phyloP scores from a whole-genome alignment of 2,113 vertebrate genomes.

The Urocynchramus pylzowi region DNA sequence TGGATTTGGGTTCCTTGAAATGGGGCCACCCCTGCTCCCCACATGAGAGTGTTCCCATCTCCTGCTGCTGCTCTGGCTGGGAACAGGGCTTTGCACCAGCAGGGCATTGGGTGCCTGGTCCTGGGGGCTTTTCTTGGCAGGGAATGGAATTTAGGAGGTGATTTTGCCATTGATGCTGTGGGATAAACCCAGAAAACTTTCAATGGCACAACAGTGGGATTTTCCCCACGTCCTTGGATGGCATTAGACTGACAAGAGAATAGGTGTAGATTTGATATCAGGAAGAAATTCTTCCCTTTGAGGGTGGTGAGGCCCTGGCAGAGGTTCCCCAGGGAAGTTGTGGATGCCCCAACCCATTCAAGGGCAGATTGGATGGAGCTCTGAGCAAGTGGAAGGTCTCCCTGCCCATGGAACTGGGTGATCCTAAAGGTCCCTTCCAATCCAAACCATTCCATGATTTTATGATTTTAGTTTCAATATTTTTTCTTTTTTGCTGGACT shows the following conservation, averaged over 20 bases:
- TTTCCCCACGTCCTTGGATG: neutral
- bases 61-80: neutral
- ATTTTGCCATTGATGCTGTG: neutral
- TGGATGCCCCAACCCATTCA: neutral
- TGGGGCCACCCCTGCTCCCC: neutral
- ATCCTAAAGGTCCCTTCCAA: neutral
- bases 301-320: neutral
- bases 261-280: neutral
- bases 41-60: accelerated
- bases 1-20: neutral
- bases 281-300: neutral
- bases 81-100: neutral
- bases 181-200: neutral
- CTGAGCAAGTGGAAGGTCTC: neutral
- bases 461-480: neutral
- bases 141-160: neutral
- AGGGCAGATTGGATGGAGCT: neutral
- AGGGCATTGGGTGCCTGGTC: neutral
- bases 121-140: neutral
- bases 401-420: neutral
- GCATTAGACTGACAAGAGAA: neutral
- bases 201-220: neutral
- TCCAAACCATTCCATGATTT: neutral
- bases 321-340: neutral
- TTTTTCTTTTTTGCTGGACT: neutral